Base-by-base conservation (phyloP, 30 jellyfish, hydroid and myxozoan genomes). In the Hydractinia echinata region DNA sequence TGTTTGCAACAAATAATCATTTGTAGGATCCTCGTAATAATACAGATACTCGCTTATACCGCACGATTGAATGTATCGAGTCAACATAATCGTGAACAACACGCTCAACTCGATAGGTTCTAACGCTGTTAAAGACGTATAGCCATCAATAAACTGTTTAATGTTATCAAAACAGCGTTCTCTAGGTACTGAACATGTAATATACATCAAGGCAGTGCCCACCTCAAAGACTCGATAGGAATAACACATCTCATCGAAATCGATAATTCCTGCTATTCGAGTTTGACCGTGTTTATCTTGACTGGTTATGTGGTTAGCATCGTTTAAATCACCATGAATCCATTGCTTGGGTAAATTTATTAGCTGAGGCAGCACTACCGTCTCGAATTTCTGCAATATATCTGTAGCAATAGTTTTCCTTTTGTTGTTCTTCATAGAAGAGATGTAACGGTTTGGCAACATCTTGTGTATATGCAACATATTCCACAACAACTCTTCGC, bases 261-360 rank as follows among this genome's bases (percentile, higher is more conserved):
- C 87, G 52, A 80, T 19, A 39, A 80, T n/a, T 10, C 87, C 87
- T 10, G 56, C 61, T 8, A 80, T 21, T 30, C 44, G 44, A 30
- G 44, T 30, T 30, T 30, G 44, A 30, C 44, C 44, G 30, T 80
- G 30, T 15, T 58, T 54, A 7, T 80, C 19, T 13, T 64, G 50
- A 52, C 16, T 4, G 1, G 20, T 20, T 39, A 80, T 10, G 51
- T 61, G 7, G 67, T 80, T 80, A 48, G 64, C 73, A 18, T 80
- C 85, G 50, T 80, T 61, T 49, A 67, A 20, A 80, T 80, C 87
- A 61, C 69, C 66, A 80, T 80, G 87, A 50, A 80, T 80, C 49
- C 61, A 61, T 69, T 62, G 84, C 69, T 30, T 80, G 5, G 87
- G 84, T 30, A 80, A 67, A 5, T 61, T 8, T 30, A 61, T 5